These are phyloP conservation scores for Phalera bucephala DNA, from an alignment of 2,888 invertebrate species.

Conservation along the genomic window DNA sequence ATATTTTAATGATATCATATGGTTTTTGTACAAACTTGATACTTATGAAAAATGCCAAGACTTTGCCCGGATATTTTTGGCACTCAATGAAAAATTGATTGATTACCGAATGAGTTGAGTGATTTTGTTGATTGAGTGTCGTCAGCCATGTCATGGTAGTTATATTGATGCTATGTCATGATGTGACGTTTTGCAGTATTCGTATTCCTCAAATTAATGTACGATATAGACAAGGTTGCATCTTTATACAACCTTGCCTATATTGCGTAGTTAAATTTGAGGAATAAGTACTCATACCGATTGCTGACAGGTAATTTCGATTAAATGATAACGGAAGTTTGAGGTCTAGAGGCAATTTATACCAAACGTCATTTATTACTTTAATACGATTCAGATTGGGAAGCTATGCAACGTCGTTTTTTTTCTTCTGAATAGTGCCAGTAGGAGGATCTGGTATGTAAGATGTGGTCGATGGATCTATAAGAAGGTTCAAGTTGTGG, in stretches of 20 bases:
- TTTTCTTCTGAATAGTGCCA: no score
- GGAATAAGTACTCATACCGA: slow-evolving; percentile 1
- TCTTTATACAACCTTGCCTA: slow-evolving; percentile 10
- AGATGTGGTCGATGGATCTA: no score
- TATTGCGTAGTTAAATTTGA: slow-evolving; percentile 5
- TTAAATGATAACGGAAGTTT: no score
- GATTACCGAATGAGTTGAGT: slow-evolving; percentile 11
- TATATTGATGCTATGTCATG: slow-evolving; percentile 10
- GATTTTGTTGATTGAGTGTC: slow-evolving; percentile 8
- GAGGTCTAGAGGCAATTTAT: no score
- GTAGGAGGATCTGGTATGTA: no score
- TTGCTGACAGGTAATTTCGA: no score
- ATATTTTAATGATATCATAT: neutral
- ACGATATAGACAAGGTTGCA: no score
- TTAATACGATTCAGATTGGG: no score
- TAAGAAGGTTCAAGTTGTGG: no score
- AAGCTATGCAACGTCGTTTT: no score
- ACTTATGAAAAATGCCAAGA: slow-evolving; percentile 12
- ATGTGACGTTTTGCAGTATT: slow-evolving; percentile 7
- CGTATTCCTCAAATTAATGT: no score
- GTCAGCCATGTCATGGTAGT: slow-evolving; percentile 5
- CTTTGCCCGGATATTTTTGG: slow-evolving; percentile 12
- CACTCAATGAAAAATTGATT: slow-evolving; percentile 19
- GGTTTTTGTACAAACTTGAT: slow-evolving; percentile 3
- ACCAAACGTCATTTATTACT: no score